A percentile compares a stretch with the other conserved stretches of the same genome.
Conservation (phyloP, 2,888 invertebrate genomes). For the Acanthosoma haemorrhoidale region DNA sequence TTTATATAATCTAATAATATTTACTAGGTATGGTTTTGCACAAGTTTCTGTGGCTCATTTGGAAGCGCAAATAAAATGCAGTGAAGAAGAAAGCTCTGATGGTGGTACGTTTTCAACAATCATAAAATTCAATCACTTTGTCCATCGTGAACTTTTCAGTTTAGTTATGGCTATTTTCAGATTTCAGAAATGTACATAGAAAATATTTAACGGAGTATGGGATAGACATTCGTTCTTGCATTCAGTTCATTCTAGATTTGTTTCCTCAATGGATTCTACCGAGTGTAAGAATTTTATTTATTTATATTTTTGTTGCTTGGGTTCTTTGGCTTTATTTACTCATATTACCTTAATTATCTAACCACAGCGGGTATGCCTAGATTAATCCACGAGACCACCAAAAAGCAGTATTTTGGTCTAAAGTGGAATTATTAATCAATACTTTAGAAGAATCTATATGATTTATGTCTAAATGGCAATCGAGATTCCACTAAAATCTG, state of each 20-base stretch:
- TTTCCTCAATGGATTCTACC: conserved; percentile 69
- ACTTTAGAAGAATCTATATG: too few species aligned
- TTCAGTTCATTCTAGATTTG: conserved; percentile 86
- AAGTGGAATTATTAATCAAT: too few species aligned
- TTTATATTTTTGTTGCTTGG: too few species aligned
- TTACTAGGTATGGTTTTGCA: conserved; percentile 54
- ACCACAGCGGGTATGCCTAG: not conserved
- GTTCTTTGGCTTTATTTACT: not conserved
- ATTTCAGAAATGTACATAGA: not conserved
- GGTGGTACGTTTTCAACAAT: conserved; percentile 14
- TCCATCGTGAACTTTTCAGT: too few species aligned
- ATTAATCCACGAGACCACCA: not conserved
- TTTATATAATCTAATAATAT: conserved; percentile 9
- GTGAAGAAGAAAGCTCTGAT: conserved; percentile 34
- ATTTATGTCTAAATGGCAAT: too few species aligned
- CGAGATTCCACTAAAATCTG: too few species aligned
- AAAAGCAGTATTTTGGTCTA: too few species aligned
- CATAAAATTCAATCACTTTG: not conserved
- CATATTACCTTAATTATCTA: not conserved
- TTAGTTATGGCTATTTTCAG: too few species aligned
- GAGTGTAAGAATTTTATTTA: too few species aligned
- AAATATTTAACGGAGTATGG: conserved; percentile 48
- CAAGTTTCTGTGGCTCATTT: conserved; percentile 61
- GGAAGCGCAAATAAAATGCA: conserved; percentile 47
- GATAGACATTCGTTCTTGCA: conserved; percentile 85